Evolutionary conservation across 2,888 invertebrate genomes (phyloP), one percentile per base, ranked within the genome.

Genomic region (Drosophila lacicola): DNA sequence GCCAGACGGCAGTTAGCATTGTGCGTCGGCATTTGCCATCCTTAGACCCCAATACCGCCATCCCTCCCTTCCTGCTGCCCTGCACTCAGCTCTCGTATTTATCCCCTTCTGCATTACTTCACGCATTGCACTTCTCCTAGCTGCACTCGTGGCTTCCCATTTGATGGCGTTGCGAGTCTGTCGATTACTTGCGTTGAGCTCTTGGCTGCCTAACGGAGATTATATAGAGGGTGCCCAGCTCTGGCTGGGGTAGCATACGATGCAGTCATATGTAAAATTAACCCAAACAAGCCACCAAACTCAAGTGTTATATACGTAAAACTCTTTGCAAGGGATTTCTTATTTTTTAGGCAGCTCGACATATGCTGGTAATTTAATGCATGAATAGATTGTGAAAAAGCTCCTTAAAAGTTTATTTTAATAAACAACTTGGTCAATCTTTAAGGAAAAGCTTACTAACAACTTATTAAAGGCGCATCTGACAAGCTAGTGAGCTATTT

Each of bases 111-210:
- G 65, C 64, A 71, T 71, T 71, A 49, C 65, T 56, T 17, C 56
- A 76, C 54, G 58, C 62, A 63, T 42, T 63, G 67, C 63, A 72
- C 47, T 72, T 55, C 44, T 37, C 53, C 47, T 39, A 46, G 41
- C 50, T 45, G 54, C 21, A 25, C 17, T 45, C 25, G 8, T 17
- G 17, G n/a, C 19, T 34, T 49, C 45, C 33, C 37, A 19, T 36
- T 58, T 46, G 36, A 45, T 33, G 67, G 67, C 67, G 29, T 53
- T 68, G 51, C 49, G 25, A 46, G 69, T 29, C 29, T 62, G 47
- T 46, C 61, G 85, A 82, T 71, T 80, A 64, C 82, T 69, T 63
- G 71, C 57, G 61, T 63, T 69, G 64, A 53, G 65, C 58, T 73
- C 72, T 56, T 71, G 50, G 19, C 57, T 57, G 58, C 54, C 50